These are phyloP conservation scores for Meteorus colon DNA, from an alignment of 2,888 invertebrate species.

Conservation along the genomic window DNA sequence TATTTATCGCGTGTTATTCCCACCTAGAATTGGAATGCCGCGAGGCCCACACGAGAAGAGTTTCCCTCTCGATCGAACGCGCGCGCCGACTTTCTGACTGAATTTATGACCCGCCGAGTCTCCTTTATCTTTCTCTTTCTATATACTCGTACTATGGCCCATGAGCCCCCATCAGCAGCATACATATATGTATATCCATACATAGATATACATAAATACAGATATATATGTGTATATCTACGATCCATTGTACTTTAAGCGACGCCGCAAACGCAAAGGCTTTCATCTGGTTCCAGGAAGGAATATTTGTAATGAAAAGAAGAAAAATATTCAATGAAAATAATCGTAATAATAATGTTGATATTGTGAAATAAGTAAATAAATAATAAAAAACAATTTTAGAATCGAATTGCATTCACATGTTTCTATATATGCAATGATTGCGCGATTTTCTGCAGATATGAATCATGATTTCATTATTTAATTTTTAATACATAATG, in stretches of 20 bases:
- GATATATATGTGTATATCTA: slow-evolving; percentile 2
- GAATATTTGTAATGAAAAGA: background rate
- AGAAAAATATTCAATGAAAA: background rate
- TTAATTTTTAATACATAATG: background rate
- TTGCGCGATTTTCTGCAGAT: slow-evolving; percentile 4
- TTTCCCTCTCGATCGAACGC: slow-evolving; percentile 43
- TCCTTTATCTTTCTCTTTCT: slow-evolving; percentile 42
- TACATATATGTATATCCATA: background rate
- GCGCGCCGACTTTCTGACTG: slow-evolving; percentile 38
- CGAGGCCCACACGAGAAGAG: slow-evolving; percentile 36
- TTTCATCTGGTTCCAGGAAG: slow-evolving; percentile 36
- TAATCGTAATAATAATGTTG: background rate
- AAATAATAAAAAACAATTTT: background rate
- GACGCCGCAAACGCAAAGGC: slow-evolving; percentile 27
- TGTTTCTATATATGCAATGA: background rate
- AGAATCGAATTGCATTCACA: background rate
- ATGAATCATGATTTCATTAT: slow-evolving; percentile 15
- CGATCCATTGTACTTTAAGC: slow-evolving; percentile 34
- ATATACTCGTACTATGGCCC: slow-evolving; percentile 21
- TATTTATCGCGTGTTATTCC: slow-evolving; percentile 18
- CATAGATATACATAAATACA: background rate
- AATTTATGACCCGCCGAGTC: slow-evolving; percentile 44
- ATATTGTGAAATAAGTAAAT: slow-evolving; percentile 15
- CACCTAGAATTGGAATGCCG: slow-evolving; percentile 47
- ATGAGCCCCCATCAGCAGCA: background rate